A percentile compares a stretch with the other conserved stretches of the same genome.
phyloP scores from a whole-genome alignment of 2,888 invertebrate species.

The Trissoscelio sp. region DNA sequence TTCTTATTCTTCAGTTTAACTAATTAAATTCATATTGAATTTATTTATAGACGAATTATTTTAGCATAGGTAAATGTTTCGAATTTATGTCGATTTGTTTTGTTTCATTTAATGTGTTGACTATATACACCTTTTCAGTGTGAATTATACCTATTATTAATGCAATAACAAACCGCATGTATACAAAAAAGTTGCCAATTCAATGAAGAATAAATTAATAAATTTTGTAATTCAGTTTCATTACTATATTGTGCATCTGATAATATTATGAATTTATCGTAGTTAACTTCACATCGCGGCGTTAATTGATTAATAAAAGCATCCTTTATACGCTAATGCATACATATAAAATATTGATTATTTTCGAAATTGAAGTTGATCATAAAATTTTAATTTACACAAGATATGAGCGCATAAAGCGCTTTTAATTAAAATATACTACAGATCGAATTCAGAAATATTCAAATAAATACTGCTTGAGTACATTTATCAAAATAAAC shows the following conservation, averaged over 20 bases:
- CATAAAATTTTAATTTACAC: not conserved
- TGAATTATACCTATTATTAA: too few species aligned
- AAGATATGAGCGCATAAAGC: not conserved
- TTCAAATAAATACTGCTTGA: not conserved
- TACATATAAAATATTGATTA: conserved; percentile 1
- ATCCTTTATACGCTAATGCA: not conserved
- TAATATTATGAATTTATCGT: not conserved
- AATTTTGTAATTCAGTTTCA: not conserved
- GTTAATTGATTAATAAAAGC: conserved; percentile 12
- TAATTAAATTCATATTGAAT: not conserved
- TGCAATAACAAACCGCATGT: too few species aligned
- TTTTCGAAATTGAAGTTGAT: conserved; percentile 1
- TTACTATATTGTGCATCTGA: not conserved
- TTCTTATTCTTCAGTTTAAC: not conserved
- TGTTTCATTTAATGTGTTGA: too few species aligned
- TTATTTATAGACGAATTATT: not conserved
- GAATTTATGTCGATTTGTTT: too few species aligned
- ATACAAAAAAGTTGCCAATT: too few species aligned
- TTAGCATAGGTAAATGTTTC: too few species aligned
- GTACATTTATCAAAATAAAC: not conserved
- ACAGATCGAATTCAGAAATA: not conserved
- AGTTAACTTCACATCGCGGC: not conserved
- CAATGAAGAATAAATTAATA: too few species aligned
- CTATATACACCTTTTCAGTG: too few species aligned
- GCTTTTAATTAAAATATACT: not conserved